A percentile compares a stretch with the other conserved stretches of the same genome.
phyloP scores from a whole-genome alignment of 2,888 invertebrate species.

The Erebia epiphron region DNA sequence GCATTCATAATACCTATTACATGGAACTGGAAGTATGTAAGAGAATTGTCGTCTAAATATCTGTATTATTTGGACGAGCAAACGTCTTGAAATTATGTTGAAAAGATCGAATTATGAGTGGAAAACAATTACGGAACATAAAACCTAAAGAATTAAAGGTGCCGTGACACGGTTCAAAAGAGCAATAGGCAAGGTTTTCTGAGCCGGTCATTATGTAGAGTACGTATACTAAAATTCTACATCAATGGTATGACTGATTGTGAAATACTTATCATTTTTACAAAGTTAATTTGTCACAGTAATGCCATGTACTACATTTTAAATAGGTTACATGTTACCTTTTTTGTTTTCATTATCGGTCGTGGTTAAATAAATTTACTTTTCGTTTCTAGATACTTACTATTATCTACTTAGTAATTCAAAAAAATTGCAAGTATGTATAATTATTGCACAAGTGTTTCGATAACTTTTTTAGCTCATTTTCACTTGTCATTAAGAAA shows the following conservation, averaged over 20 bases:
- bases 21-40: too few relatives aligned
- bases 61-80: too few relatives aligned
- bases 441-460: too few relatives aligned
- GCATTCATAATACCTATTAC: too few relatives aligned
- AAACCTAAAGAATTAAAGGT: background rate
- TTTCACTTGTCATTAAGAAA: background rate
- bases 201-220: background rate
- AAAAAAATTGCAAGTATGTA: background rate
- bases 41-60: too few relatives aligned
- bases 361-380: background rate
- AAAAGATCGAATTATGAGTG: background rate
- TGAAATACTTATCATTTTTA: background rate
- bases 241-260: slow-evolving; percentile 17
- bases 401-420: background rate
- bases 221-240: too few relatives aligned
- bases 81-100: too few relatives aligned
- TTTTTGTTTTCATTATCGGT: background rate
- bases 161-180: background rate
- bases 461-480: background rate
- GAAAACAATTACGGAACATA: background rate
- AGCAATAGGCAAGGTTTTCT: background rate
- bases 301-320: background rate
- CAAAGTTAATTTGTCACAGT: background rate
- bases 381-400: background rate
- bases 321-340: too few relatives aligned